Percentiles rank a stretch among this genome's conserved stretches.
phyloP scores from a whole-genome alignment of 2,888 invertebrate genomes.

The Tetranychus truncatus region DNA sequence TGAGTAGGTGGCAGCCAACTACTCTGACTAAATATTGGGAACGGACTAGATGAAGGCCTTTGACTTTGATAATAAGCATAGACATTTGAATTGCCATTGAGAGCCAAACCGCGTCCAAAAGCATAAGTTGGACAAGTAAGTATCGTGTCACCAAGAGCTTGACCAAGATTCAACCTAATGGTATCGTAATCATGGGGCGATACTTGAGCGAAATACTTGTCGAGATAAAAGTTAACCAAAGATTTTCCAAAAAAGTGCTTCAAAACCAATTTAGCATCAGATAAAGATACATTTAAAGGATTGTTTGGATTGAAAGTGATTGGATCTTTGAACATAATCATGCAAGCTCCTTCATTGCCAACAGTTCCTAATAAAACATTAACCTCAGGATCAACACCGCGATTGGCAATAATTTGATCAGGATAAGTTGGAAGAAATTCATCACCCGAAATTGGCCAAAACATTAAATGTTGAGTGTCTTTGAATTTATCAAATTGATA shows the following conservation, averaged over 20 bases:
- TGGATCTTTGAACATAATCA: background rate
- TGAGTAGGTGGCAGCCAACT: background rate
- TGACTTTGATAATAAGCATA: background rate
- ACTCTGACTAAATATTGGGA: background rate
- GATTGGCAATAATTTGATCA: background rate
- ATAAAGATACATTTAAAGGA: background rate
- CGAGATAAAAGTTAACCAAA: no score
- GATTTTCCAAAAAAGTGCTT: no score
- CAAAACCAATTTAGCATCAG: no score
- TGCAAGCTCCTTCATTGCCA: background rate
- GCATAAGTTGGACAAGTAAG: background rate
- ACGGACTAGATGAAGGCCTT: background rate
- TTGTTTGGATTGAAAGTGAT: background rate
- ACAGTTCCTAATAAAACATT: background rate
- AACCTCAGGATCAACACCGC: background rate
- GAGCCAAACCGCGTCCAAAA: background rate
- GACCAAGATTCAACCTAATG: no score
- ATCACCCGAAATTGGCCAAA: background rate
- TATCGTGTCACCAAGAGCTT: background rate
- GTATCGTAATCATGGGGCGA: no score
- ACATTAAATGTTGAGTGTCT: background rate
- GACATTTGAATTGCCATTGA: background rate
- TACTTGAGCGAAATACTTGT: no score
- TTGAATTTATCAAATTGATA: no score
- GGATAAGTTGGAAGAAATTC: background rate